Conservation (phyloP, 2,797 vertebrate species). For the Bryconaethiops microstoma region DNA sequence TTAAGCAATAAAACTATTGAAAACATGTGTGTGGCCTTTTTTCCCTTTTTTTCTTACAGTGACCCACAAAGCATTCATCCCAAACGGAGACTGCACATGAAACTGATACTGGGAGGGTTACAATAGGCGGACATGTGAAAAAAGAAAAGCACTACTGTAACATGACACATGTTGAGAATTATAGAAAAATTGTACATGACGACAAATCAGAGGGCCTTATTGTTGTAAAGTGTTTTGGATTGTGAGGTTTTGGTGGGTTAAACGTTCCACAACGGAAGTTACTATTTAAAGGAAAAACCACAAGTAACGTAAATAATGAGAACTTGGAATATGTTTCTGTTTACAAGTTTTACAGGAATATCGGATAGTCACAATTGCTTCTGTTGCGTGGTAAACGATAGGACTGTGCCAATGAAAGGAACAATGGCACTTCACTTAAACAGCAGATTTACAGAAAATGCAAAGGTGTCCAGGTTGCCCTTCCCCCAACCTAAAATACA, state of each 20-base stretch:
- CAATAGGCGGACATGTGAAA: not conserved
- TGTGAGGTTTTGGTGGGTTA: not conserved
- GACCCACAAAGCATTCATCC: slow-evolving; percentile 29
- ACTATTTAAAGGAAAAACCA: too few relatives aligned
- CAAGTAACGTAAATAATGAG: too few relatives aligned
- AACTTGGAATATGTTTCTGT: not conserved
- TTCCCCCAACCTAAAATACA: too few relatives aligned
- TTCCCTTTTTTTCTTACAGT: not conserved
- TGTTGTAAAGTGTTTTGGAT: not conserved
- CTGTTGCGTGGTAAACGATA: too few relatives aligned
- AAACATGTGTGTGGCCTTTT: not conserved
- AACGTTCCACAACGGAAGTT: not conserved
- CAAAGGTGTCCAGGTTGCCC: too few relatives aligned
- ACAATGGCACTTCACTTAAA: too few relatives aligned
- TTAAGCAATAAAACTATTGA: not conserved
- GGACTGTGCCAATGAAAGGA: too few relatives aligned
- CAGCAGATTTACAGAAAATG: too few relatives aligned
- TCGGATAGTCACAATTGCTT: not conserved
- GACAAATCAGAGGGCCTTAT: too few relatives aligned
- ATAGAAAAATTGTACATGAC: not conserved
- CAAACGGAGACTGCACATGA: not conserved
- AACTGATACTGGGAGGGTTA: slow-evolving; percentile 7
- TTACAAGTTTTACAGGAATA: not conserved
- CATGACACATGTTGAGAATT: slow-evolving; percentile 1
- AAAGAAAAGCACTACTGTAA: not conserved